Percentiles rank a stretch among this genome's conserved stretches.
Conservation (phyloP, 2,888 invertebrate species). For the Eristalis arbustorum region DNA sequence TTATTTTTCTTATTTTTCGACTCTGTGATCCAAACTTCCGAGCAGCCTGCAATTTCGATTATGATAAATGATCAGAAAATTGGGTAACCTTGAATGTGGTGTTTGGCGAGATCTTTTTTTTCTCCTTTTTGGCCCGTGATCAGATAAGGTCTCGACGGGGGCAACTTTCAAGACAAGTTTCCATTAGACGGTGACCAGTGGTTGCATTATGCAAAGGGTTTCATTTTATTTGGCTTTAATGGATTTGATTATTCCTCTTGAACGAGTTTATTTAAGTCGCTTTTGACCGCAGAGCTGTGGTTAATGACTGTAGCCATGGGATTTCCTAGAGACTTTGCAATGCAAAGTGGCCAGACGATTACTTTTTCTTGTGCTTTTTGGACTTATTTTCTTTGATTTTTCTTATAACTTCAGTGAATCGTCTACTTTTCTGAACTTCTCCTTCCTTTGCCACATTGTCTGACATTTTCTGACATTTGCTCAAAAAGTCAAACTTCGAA, state of each 20-base stretch:
- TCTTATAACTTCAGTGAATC: not conserved
- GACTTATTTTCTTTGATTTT: not conserved
- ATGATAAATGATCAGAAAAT: not conserved
- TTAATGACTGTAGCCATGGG: not conserved
- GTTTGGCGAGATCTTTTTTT: not conserved
- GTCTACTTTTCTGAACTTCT: too few species aligned
- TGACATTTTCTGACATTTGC: too few species aligned
- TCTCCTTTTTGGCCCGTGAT: constrained; percentile 19
- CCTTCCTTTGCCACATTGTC: too few species aligned
- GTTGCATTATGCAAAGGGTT: not conserved
- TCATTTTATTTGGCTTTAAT: not conserved
- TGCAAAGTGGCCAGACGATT: not conserved
- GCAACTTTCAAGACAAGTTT: constrained; percentile 71
- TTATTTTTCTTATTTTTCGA: constrained; percentile 14
- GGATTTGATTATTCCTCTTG: not conserved
- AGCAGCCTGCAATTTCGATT: not conserved
- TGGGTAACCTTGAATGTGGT: constrained; percentile 54
- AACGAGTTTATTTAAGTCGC: not conserved
- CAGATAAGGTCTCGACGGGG: constrained; percentile 34
- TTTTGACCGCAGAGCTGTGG: not conserved
- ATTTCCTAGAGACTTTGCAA: not conserved
- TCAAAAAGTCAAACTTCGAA: too few species aligned
- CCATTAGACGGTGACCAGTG: not conserved
- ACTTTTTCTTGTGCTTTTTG: not conserved
- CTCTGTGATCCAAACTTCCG: not conserved